Conservation (phyloP, 2,113 vertebrate genomes). For the Ictalurus furcatus region DNA sequence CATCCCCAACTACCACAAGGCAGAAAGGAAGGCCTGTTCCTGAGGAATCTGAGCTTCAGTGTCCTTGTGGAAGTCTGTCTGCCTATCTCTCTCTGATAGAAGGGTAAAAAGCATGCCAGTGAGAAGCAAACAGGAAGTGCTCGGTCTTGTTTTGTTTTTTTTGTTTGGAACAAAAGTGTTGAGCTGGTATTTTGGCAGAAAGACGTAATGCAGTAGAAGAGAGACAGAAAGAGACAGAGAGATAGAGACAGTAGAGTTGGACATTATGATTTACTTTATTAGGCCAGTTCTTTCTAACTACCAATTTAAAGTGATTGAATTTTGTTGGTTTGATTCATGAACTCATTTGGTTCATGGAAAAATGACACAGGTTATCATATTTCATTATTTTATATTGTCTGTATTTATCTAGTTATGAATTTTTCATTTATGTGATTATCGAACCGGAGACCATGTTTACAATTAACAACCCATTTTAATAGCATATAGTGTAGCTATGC, state of each 20-base stretch:
- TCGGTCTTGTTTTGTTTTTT: not conserved
- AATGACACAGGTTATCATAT: not conserved
- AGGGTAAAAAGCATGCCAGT: constrained; percentile 20
- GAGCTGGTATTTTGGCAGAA: not conserved
- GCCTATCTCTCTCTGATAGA: constrained; percentile 39
- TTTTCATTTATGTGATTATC: not conserved
- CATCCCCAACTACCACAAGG: not conserved
- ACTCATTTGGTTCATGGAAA: not conserved
- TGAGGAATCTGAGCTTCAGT: constrained; percentile 24
- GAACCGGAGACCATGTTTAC: not conserved
- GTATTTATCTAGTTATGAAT: not conserved
- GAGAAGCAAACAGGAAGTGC: constrained; percentile 14
- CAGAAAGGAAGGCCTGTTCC: constrained; percentile 34
- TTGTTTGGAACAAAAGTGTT: not conserved
- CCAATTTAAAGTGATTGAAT: not conserved
- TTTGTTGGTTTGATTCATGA: not conserved
- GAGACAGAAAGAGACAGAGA: not conserved
- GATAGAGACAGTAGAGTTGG: not conserved
- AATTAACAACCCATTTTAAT: not conserved
- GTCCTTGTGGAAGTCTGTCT: constrained; percentile 37
- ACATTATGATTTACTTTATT: not conserved
- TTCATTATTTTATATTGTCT: not conserved
- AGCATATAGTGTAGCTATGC: not conserved
- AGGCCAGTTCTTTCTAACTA: not conserved
- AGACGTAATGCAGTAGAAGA: not conserved